Evolutionary conservation across 2,797 vertebrate species (phyloP).

Genomic region (Channallabes apus): DNA sequence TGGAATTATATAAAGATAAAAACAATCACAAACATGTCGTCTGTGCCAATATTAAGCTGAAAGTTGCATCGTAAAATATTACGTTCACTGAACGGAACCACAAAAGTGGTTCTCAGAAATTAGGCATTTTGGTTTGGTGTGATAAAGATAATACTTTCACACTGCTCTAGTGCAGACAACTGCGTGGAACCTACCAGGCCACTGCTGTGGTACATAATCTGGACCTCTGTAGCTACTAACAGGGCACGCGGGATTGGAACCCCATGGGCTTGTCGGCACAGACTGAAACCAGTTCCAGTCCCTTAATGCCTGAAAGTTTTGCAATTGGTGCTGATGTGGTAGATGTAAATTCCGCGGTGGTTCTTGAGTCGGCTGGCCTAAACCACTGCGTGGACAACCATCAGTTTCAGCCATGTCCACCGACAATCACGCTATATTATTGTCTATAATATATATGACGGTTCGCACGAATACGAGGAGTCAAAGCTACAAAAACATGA

Average conservation of each 20-base stretch:
- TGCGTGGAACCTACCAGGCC: background rate
- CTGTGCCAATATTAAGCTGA: background rate
- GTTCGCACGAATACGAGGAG: background rate
- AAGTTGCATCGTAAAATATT: background rate
- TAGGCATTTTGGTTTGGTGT: no score
- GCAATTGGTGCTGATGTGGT: conserved; percentile 59
- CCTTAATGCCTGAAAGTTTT: conserved; percentile 42
- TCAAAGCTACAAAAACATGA: no score
- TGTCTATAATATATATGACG: background rate
- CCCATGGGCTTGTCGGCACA: conserved; percentile 28
- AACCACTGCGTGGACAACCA: conserved; percentile 69
- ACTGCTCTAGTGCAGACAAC: background rate
- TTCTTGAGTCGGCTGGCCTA: conserved; percentile 56
- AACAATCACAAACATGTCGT: background rate
- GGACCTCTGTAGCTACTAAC: background rate
- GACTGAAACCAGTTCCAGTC: conserved; percentile 50
- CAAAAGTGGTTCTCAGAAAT: background rate
- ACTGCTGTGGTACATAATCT: background rate
- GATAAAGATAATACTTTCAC: background rate
- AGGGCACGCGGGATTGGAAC: background rate
- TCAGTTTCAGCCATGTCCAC: conserved; percentile 59
- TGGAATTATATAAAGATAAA: background rate
- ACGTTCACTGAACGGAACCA: background rate
- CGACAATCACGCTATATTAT: background rate
- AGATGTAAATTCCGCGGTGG: conserved; percentile 56